These are phyloP conservation scores for Netelia fuscicornis DNA, from an alignment of 2,888 invertebrate species.

Conservation along the genomic window DNA sequence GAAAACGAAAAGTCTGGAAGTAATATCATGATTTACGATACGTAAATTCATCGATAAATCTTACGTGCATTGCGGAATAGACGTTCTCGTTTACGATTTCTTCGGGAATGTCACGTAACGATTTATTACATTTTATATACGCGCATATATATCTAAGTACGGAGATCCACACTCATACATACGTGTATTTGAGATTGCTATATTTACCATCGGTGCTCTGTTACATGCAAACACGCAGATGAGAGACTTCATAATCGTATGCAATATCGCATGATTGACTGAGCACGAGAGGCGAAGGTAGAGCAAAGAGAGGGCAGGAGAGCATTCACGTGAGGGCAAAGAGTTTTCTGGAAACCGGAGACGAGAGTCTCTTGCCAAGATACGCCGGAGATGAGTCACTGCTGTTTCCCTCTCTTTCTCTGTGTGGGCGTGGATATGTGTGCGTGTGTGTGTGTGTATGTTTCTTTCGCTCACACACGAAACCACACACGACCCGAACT, in stretches of 20 bases:
- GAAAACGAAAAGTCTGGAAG: slow-evolving; percentile 7
- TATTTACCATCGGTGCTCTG: slow-evolving; percentile 15
- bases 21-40: neutral
- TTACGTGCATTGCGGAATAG: slow-evolving; percentile 26
- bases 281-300: slow-evolving; percentile 18
- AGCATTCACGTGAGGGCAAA: slow-evolving; percentile 46
- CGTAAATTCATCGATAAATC: slow-evolving; percentile 1
- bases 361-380: slow-evolving; percentile 65
- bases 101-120: slow-evolving; percentile 14
- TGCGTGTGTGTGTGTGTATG: no score
- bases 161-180: neutral
- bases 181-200: neutral
- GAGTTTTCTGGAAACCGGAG: slow-evolving; percentile 60
- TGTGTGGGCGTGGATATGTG: no score
- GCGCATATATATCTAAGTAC: no score
- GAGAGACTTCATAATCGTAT: slow-evolving; percentile 55
- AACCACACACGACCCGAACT: no score
- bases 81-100: neutral
- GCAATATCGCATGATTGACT: slow-evolving; percentile 57
- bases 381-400: slow-evolving; percentile 64
- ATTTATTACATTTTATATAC: neutral
- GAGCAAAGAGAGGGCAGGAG: slow-evolving; percentile 27
- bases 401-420: slow-evolving; percentile 28
- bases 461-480: neutral
- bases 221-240: slow-evolving; percentile 12